These are phyloP conservation scores for Prorops nasuta DNA, from an alignment of 1,140 invertebrate genomes.

Conservation along the genomic window DNA sequence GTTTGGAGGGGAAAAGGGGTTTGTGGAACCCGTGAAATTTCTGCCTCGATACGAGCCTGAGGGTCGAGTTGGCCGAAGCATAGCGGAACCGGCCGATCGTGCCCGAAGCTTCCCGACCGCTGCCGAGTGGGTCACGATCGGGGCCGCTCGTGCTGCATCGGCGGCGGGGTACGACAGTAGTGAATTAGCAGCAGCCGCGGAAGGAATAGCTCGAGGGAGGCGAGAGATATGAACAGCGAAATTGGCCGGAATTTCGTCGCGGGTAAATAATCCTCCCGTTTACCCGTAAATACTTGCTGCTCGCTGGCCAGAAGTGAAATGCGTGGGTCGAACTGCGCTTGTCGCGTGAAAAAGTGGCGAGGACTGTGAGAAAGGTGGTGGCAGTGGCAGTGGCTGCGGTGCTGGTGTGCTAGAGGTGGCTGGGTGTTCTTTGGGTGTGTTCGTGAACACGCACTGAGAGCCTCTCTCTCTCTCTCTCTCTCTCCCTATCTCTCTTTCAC, in stretches of 20 bases:
- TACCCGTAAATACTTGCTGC: too few species aligned
- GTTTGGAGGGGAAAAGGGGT: too few species aligned
- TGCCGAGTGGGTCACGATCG: too few species aligned
- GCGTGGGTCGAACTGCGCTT: slow-evolving; percentile 14
- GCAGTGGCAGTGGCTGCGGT: slow-evolving; percentile 13
- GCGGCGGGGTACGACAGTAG: slow-evolving; percentile 23
- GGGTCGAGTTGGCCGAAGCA: too few species aligned
- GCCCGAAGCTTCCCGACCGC: slow-evolving; percentile 17
- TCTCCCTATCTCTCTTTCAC: slow-evolving; percentile 8
- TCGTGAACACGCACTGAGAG: slow-evolving; percentile 5
- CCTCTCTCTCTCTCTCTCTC: not conserved
- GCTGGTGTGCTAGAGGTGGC: too few species aligned
- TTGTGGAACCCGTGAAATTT: too few species aligned
- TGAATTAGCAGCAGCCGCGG: slow-evolving; percentile 3
- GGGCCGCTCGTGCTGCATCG: slow-evolving; percentile 20
- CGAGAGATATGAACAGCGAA: slow-evolving; percentile 1
- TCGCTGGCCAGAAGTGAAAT: too few species aligned
- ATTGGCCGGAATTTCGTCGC: not conserved
- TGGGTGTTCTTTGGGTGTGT: slow-evolving; percentile 16
- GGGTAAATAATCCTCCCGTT: slow-evolving; percentile 14
- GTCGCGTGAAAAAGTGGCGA: slow-evolving; percentile 27
- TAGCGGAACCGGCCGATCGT: slow-evolving; percentile 14
- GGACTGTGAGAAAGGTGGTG: slow-evolving; percentile 19
- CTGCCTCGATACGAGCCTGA: too few species aligned
- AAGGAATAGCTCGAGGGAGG: slow-evolving; percentile 1